phyloP scores from a whole-genome alignment of 2,797 vertebrate species.

The Sylvilagus floridanus region DNA sequence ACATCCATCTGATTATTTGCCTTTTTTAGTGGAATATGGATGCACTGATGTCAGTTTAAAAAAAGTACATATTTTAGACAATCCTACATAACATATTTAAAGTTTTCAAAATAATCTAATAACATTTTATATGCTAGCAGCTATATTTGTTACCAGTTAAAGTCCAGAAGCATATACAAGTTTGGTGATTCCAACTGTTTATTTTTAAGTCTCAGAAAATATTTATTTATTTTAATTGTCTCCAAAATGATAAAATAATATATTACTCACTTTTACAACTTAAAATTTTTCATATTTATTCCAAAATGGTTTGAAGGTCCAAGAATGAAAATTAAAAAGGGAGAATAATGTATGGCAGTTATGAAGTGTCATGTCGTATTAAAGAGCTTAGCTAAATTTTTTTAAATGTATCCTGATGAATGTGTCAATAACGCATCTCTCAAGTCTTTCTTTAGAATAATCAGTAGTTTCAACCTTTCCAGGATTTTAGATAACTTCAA shows the following conservation, averaged over 20 bases:
- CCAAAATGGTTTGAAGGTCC: constrained; percentile 78
- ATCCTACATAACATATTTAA: constrained; percentile 63
- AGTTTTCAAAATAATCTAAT: constrained; percentile 71
- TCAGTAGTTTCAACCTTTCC: constrained; percentile 63
- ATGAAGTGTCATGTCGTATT: constrained; percentile 68
- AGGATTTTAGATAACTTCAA: constrained; percentile 68
- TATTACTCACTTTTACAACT: constrained; percentile 74
- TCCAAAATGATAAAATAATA: constrained; percentile 77
- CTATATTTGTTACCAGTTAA: constrained; percentile 79
- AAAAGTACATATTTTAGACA: constrained; percentile 68
- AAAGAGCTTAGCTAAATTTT: constrained; percentile 68
- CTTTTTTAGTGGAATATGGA: constrained; percentile 65
- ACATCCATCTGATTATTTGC: background rate
- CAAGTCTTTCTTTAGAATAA: constrained; percentile 58
- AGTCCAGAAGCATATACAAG: constrained; percentile 64
- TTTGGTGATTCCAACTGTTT: constrained; percentile 65
- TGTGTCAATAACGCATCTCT: constrained; percentile 67
- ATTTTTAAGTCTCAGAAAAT: constrained; percentile 68
- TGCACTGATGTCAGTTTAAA: constrained; percentile 69
- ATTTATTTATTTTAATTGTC: constrained; percentile 71
- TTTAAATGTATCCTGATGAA: constrained; percentile 65
- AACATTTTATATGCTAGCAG: constrained; percentile 77
- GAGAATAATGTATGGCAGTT: constrained; percentile 65
- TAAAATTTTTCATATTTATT: constrained; percentile 78
- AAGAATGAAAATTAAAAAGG: constrained; percentile 73